phyloP scores from a whole-genome alignment of 1,140 invertebrate species.

The Brachionus plicatilis region DNA sequence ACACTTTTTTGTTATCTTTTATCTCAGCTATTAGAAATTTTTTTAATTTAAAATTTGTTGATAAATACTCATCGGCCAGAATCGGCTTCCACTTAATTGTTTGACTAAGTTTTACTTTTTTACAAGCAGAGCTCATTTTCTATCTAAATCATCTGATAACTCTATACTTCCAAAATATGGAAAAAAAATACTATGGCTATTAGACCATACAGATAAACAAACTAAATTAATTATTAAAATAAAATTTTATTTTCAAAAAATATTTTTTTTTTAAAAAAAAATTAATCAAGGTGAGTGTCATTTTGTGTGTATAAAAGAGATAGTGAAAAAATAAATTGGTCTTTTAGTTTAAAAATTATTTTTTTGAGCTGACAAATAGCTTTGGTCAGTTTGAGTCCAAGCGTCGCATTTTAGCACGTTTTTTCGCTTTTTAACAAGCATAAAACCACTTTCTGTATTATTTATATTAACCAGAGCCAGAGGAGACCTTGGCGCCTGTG shows the following conservation, averaged over 20 bases:
- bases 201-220: not conserved
- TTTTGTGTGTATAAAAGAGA: not conserved
- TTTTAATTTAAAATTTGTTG: not conserved
- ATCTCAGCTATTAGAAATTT: conserved; percentile 23
- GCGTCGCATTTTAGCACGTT: conserved; percentile 13
- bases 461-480: not conserved
- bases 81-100: conserved; percentile 31
- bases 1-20: not conserved
- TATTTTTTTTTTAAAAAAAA: not conserved
- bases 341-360: not conserved
- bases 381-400: conserved; percentile 32
- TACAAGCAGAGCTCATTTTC: not conserved
- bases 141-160: not conserved
- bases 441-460: not conserved
- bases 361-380: not conserved
- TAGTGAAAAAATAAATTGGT: not conserved
- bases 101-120: conserved; percentile 1
- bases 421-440: conserved; percentile 18
- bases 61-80: conserved; percentile 16
- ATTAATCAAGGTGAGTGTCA: not conserved
- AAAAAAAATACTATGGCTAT: not conserved
- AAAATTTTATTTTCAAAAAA: not conserved
- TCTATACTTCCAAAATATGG: not conserved
- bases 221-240: not conserved
- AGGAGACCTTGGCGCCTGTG: not conserved